Conservation (phyloP, 2,113 vertebrate species). For the Rhinoderma darwinii region DNA sequence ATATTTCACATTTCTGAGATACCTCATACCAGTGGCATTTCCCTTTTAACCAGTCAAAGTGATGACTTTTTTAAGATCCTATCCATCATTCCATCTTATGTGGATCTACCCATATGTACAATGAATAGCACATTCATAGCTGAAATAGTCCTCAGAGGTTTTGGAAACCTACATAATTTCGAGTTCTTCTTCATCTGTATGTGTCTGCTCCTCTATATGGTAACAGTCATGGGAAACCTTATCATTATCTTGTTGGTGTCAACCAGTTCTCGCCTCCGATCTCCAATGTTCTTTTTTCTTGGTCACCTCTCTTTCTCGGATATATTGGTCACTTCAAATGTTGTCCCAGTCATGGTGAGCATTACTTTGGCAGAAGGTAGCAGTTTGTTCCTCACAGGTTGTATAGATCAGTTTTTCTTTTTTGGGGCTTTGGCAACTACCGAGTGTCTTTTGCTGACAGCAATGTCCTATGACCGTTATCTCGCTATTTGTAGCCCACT, state of each 20-base stretch:
- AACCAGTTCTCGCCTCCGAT: constrained; percentile 3
- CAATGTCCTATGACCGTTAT: constrained; percentile 64
- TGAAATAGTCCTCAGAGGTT: constrained; percentile 15
- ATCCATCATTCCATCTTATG: background rate
- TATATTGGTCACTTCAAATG: background rate
- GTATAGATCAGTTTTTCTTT: constrained; percentile 29
- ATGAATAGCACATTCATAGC: background rate
- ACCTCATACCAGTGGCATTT: background rate
- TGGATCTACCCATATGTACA: background rate
- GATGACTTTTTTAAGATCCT: background rate
- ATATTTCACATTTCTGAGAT: background rate
- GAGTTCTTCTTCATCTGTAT: background rate
- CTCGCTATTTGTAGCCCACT: constrained; percentile 63
- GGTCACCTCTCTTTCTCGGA: constrained; percentile 29
- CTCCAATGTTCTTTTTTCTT: constrained; percentile 51
- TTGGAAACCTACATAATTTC: background rate
- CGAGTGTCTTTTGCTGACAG: constrained; percentile 61
- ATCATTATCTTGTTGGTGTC: constrained; percentile 14
- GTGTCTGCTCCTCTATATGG: background rate
- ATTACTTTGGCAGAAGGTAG: background rate
- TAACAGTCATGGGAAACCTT: constrained; percentile 16
- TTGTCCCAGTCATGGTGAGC: constrained; percentile 28
- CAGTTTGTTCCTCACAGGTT: background rate
- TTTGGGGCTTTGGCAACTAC: constrained; percentile 23
- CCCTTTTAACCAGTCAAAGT: background rate